phyloP scores from a whole-genome alignment of 2,113 vertebrate species.

The Cinclus cinclus region DNA sequence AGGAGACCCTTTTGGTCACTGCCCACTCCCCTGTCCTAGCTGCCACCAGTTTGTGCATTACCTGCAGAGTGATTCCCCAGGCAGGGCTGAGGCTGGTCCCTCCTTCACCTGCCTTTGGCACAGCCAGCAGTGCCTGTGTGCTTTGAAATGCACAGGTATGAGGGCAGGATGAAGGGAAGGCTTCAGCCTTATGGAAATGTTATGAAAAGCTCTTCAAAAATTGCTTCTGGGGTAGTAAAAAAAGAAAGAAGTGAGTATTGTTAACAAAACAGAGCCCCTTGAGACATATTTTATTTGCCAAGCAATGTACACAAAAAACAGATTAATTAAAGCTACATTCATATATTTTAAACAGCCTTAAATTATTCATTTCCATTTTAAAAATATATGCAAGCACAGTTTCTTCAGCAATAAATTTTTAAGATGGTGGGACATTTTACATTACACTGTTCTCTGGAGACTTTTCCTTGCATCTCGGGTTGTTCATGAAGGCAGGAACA shows the following conservation, averaged over 20 bases:
- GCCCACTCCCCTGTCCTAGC: not conserved
- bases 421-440: slow-evolving; percentile 26
- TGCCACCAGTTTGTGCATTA: not conserved
- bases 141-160: not conserved
- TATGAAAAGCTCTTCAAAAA: not conserved
- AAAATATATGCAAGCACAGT: slow-evolving; percentile 31
- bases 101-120: not conserved
- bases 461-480: not conserved
- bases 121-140: not conserved
- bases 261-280: not conserved
- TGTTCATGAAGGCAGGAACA: not conserved
- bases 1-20: rapidly evolving
- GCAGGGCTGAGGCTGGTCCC: not conserved
- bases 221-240: not conserved
- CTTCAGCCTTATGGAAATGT: not conserved
- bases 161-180: not conserved
- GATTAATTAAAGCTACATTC: slow-evolving; percentile 49
- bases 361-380: slow-evolving; percentile 61
- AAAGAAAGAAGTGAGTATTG: not conserved
- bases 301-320: slow-evolving; percentile 32
- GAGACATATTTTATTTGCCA: slow-evolving; percentile 19
- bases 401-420: slow-evolving; percentile 56
- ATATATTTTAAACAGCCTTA: slow-evolving; percentile 49
- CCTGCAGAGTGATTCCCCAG: not conserved
- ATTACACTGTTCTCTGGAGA: not conserved